Evolutionary conservation across 1,140 invertebrate genomes (phyloP), one percentile per base, ranked within the genome.

Genomic region (Drepana arcuata): DNA sequence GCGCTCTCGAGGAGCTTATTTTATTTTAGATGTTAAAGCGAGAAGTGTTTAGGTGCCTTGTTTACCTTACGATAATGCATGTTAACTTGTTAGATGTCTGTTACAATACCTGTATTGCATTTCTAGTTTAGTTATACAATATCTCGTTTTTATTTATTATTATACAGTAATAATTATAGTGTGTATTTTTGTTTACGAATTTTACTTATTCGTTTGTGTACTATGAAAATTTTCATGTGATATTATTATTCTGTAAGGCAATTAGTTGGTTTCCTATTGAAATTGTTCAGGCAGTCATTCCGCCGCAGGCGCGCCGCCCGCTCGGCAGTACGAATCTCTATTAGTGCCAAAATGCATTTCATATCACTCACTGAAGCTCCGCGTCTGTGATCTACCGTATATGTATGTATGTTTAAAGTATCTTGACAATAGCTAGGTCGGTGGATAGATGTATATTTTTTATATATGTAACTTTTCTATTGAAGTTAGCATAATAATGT

Each of bases 121-220:
- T 81, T 81, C 64, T 81, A 81, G 72, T 67, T 63, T 72, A 75
- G 64, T 71, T 74, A 64, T 77, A 78, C 67, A 69, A 57, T 70
- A 48, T 75, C 60, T 66, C 59, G 63, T 78, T 72, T 80, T 65
- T 74, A 70, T 75, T 78, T 80, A 73, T 67, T 73, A 56, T 63
- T 67, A 63, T 66, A 60, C 59, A 66, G 63, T 61, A 64, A n/a
- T n/a, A n/a, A 69, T 72, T 75, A 67, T 74, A 56, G 60, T 58
- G 63, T 75, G 64, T 75, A 78, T 72, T 72, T 67, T 73, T 74
- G 60, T 74, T 70, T 73, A 77, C 55, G 63, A 55, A 48, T 66
- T 78, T 71, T 74, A 67, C 58, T 53, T 78, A 63, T 70, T 68
- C 48, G 56, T 66, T 69, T 71, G 61, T 73, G 59, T 69, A 72